phyloP scores from a whole-genome alignment of 1,140 invertebrate species.

The Leptopilina boulardi region DNA sequence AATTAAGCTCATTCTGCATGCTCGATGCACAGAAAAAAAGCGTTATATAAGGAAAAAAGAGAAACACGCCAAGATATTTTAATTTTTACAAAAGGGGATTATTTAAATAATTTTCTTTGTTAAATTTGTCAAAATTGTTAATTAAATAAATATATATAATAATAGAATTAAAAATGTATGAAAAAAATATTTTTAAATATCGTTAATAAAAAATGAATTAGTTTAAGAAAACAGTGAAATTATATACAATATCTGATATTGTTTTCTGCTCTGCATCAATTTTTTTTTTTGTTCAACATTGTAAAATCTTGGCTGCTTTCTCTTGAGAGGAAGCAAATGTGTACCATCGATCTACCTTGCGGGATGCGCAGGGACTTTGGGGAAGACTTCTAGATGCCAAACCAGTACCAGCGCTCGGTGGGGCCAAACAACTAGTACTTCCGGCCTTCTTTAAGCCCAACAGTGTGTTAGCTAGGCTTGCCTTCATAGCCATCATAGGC shows the following conservation, averaged over 20 bases:
- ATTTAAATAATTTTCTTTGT: neutral
- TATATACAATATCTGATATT: neutral
- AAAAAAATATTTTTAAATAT: neutral
- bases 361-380: slow-evolving; percentile 84
- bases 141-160: no score
- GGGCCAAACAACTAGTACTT: slow-evolving; percentile 79
- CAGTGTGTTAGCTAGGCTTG: slow-evolving; percentile 76
- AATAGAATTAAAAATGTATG: no score
- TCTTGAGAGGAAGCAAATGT: slow-evolving; percentile 57
- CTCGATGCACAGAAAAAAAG: slow-evolving; percentile 17
- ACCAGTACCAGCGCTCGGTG: slow-evolving; percentile 75
- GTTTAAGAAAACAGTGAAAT: neutral
- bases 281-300: neutral
- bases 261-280: neutral
- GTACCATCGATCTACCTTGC: slow-evolving; percentile 76
- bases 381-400: slow-evolving; percentile 83
- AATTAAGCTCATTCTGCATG: slow-evolving; percentile 28
- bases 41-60: slow-evolving; percentile 42
- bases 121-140: neutral
- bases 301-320: slow-evolving; percentile 53
- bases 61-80: slow-evolving; percentile 51
- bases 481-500: slow-evolving; percentile 75
- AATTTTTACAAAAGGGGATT: neutral
- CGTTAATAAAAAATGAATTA: neutral
- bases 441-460: slow-evolving; percentile 79